Percentiles rank a stretch among this genome's conserved stretches.
Evolutionary conservation across 1,140 invertebrate species (phyloP).

Genomic region (Euborellia annulipes): DNA sequence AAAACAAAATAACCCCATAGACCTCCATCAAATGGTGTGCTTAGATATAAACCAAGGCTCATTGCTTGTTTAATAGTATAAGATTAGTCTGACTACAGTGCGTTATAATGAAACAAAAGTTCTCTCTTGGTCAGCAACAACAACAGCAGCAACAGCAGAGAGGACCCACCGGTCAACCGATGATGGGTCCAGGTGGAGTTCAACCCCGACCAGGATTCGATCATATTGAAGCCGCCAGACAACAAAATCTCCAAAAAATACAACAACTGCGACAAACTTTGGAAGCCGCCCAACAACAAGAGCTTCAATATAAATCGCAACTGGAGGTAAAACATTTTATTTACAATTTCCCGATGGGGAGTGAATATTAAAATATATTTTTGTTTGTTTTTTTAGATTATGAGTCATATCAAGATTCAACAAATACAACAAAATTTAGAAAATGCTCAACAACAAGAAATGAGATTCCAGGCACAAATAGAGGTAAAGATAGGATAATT

Average conservation of each 20-base stretch:
- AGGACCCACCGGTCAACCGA: conserved; percentile 15
- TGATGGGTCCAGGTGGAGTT: conserved; percentile 23
- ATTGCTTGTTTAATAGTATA: no score
- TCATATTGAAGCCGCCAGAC: conserved; percentile 40
- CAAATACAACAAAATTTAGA: conserved; percentile 56
- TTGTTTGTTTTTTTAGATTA: conserved; percentile 25
- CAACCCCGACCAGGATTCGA: conserved; percentile 32
- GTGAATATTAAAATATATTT: no score
- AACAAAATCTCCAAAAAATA: conserved; percentile 49
- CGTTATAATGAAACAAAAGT: no score
- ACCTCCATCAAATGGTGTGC: no score
- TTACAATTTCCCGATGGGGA: no score
- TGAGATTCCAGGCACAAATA: conserved; percentile 55
- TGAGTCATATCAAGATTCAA: conserved; percentile 41
- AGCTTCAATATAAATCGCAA: conserved; percentile 56
- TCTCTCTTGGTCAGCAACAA: conserved; percentile 10
- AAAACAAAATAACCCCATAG: no score
- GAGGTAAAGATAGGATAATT: conserved; percentile 34
- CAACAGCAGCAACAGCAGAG: conserved; percentile 11
- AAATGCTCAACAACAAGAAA: conserved; percentile 59
- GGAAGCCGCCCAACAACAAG: conserved; percentile 56
- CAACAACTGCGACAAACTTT: conserved; percentile 51
- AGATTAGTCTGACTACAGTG: no score
- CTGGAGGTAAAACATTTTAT: conserved; percentile 41
- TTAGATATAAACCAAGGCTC: no score